Evolutionary conservation across 2,113 vertebrate genomes (phyloP).

Genomic region (Uria aalge): DNA sequence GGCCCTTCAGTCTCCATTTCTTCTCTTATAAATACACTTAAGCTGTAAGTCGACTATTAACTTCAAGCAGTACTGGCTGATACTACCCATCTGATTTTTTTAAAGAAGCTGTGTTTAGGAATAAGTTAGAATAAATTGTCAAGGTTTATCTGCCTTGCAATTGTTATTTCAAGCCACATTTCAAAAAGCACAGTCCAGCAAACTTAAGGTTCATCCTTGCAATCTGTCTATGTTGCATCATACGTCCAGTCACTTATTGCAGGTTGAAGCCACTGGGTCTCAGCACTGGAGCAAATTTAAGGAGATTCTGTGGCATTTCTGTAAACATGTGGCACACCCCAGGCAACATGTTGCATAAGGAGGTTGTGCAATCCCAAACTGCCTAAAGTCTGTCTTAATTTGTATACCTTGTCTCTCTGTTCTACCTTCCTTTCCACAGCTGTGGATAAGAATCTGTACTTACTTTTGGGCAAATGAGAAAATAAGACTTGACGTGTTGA

Average conservation of each 20-base stretch:
- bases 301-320: constrained; percentile 1
- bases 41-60: neutral
- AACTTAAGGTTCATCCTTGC: neutral
- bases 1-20: neutral
- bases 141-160: neutral
- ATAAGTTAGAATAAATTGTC: neutral
- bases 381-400: neutral
- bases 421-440: neutral
- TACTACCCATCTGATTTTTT: neutral
- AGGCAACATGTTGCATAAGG: constrained; percentile 18
- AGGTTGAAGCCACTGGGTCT: neutral
- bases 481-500: neutral
- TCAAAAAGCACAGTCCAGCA: neutral
- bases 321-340: neutral
- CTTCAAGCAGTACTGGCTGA: neutral
- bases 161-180: neutral
- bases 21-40: neutral
- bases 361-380: neutral
- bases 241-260: neutral
- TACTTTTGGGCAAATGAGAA: neutral
- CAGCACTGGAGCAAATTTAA: neutral
- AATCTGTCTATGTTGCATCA: neutral
- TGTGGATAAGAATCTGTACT: neutral
- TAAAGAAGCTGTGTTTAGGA: neutral
- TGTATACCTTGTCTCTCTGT: neutral